Evolutionary conservation across 2,113 vertebrate species (phyloP), one percentile per base, ranked within the genome.

Genomic region (Alligator mississippiensis): DNA sequence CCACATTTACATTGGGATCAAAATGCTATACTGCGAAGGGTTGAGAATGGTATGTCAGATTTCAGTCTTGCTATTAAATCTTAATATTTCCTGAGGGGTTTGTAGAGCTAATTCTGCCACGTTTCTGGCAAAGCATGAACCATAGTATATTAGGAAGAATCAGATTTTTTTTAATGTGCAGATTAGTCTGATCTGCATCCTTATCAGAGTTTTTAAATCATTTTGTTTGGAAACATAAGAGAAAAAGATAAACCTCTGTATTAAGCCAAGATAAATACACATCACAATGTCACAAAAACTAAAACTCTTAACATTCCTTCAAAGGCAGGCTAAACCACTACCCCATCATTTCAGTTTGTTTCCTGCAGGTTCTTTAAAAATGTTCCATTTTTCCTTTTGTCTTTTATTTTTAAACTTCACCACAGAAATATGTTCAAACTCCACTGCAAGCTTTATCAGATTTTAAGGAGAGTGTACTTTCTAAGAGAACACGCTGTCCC

Each of bases 61-160:
- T 92, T 90, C 88, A 84, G 89, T 66, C 30, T 77, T 84, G 77
- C 57, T 57, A 83, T 83, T 95, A 96, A 93, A 94, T 85, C 57
- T 94, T 96, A 90, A 55, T 88, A 72, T n/a, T 95, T 97, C 80
- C 80, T 47, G 34, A 86, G 80, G 70, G 75, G 75, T 89, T n/a
- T 7, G 25, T 61, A 28, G 28, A 54, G 82, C 92, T 92, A 90
- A 93, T 93, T 96, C 90, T 60, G 89, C 38, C 66, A 0, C 70
- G 47, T 83, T 93, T 95, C 80, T 92, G 66, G 75, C 60, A 83
- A 19, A 76, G 87, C 9, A 54, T 30, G n/a, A 77, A 64, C 80
- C 19, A 7, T 27, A 21, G 25, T 68, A 80, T 84, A 85, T 95
- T 64, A 74, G 62, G 78, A 79, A 63, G 92, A 74, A 84, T 59